Conservation (phyloP, 30 jellyfish, hydroid and myxozoan species). For the Cassiopea xamachana region DNA sequence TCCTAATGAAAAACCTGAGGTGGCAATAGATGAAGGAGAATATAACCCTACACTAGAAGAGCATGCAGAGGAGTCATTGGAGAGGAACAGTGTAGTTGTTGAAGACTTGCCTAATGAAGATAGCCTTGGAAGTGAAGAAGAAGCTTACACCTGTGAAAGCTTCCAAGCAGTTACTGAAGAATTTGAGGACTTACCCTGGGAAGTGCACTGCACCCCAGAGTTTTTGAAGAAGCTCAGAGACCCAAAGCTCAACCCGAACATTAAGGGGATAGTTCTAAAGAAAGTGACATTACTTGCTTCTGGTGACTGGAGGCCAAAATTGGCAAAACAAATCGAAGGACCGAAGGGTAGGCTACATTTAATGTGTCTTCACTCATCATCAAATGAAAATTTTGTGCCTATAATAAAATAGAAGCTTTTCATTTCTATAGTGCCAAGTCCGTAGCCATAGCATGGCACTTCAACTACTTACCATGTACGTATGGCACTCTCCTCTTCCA, state of each 20-base stretch:
- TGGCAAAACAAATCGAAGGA: constrained; percentile 51
- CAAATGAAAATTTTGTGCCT: no score
- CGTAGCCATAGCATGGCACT: no score
- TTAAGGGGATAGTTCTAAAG: constrained; percentile 51
- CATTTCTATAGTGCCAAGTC: no score
- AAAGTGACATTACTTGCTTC: constrained; percentile 62
- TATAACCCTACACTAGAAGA: neutral
- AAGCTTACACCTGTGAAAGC: neutral
- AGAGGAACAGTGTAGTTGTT: neutral
- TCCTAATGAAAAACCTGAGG: neutral
- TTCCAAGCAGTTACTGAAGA: constrained; percentile 15
- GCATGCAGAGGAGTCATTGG: neutral
- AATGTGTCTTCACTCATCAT: neutral
- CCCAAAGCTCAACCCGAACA: constrained; percentile 11
- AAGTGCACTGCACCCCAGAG: constrained; percentile 81
- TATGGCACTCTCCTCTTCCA: no score
- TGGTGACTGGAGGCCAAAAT: constrained; percentile 75
- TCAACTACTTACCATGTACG: no score
- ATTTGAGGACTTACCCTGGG: constrained; percentile 86
- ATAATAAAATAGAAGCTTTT: no score
- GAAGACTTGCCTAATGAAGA: neutral
- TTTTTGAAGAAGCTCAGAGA: constrained; percentile 72
- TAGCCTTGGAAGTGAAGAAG: neutral
- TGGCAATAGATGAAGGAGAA: neutral
- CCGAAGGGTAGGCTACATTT: neutral